Base-by-base conservation (phyloP, 2,797 vertebrate genomes). In the Oryzias sinensis region DNA sequence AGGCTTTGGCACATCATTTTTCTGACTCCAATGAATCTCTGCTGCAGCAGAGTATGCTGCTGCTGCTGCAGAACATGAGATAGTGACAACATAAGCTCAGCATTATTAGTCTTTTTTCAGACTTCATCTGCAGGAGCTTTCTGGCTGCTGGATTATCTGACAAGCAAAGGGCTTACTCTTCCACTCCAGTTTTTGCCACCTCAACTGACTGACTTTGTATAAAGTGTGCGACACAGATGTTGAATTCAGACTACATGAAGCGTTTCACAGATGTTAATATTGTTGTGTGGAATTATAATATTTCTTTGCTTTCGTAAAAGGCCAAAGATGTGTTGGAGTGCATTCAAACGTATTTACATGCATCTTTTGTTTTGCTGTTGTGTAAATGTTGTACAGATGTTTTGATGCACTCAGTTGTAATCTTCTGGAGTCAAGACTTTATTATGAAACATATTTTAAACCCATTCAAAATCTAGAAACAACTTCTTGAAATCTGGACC, bases 91-190 rank as follows among this genome's bases (percentile, higher is more conserved):
- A 89, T 92, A 90, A 93, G 90, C 88, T 86, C 68, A 65, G 89
- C 82, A 87, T 92, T 91, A 92, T 84, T 80, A 90, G 87, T 72
- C 80, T 64, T 91, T 22, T 90, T 92, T 82, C 87, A 58, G 89
- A 86, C 85, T 91, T 90, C 87, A 89, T 91, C 89, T 88, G 87
- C 87, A 90, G 81, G 80, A 90, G 90, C 85, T 89, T 90, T 92
- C 84, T 87, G 83, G 81, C 68, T 65, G 72, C 59, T 89, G 91
- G 90, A 92, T 93, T 91, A 92, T 90, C 85, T 76, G 68, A 90
- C 89, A 89, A 91, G 87, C 85, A 86, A 89, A 85, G 79, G 80
- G 90, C 81, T 93, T 91, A 91, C 77, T 68, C 84, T 89, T 77
- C 71, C 79, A 65, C 77, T 76, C 72, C 71, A 56, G 76, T 81